phyloP scores from a whole-genome alignment of 2,113 vertebrate genomes.

The Kryptolebias marmoratus region DNA sequence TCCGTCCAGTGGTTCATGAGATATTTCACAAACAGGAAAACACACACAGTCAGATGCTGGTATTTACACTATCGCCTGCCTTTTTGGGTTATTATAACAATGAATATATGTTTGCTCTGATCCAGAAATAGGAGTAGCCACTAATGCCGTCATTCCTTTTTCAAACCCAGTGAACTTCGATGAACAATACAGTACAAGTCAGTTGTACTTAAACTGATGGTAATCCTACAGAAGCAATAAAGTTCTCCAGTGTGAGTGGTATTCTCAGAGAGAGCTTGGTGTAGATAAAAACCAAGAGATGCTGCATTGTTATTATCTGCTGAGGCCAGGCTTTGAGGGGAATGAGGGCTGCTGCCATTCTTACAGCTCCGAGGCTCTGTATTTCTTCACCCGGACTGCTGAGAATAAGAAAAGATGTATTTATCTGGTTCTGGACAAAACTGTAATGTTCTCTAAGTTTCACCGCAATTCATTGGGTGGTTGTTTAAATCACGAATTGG shows the following conservation, averaged over 20 bases:
- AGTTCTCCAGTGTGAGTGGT: constrained; percentile 9
- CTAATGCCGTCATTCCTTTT: background rate
- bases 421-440: too few relatives aligned
- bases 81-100: too few relatives aligned
- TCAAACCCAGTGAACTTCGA: background rate
- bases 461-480: background rate
- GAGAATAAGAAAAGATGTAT: background rate
- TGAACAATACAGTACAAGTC: background rate
- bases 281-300: background rate
- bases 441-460: background rate
- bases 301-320: background rate
- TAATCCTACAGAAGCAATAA: constrained; percentile 4
- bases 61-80: too few relatives aligned
- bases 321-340: background rate
- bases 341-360: background rate
- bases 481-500: background rate
- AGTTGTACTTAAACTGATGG: background rate
- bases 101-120: too few relatives aligned
- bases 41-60: too few relatives aligned
- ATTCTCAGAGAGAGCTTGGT: background rate
- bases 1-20: too few relatives aligned
- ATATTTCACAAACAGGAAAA: too few relatives aligned
- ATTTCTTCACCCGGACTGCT: too few relatives aligned
- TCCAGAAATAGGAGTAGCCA: too few relatives aligned
- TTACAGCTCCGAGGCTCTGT: background rate